phyloP scores from a whole-genome alignment of 2,113 vertebrate species.

The Colinus virginianus region DNA sequence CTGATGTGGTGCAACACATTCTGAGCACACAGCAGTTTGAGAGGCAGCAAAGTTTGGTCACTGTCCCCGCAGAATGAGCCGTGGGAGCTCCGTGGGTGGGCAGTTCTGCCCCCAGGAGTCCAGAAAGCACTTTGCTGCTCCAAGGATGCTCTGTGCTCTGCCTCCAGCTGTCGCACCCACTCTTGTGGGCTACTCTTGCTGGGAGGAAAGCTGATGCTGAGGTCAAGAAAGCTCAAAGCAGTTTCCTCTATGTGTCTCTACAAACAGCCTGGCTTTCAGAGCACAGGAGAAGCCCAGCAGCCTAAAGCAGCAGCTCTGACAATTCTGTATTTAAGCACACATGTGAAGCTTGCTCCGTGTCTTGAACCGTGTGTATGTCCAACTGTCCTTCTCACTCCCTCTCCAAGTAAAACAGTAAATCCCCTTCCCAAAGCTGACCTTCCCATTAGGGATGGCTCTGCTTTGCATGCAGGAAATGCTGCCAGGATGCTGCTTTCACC shows the following conservation, averaged over 20 bases:
- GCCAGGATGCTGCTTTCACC: not conserved
- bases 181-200: fast-evolving
- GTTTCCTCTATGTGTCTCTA: not conserved
- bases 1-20: not conserved
- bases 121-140: too few species aligned
- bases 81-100: too few species aligned
- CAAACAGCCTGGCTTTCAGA: not conserved
- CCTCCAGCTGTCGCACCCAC: not conserved
- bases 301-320: not conserved
- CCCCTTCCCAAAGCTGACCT: not conserved
- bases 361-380: not conserved
- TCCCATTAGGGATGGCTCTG: not conserved
- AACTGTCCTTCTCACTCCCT: not conserved
- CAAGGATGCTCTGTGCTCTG: fast-evolving
- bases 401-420: not conserved
- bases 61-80: too few species aligned
- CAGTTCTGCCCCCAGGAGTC: too few species aligned
- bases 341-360: not conserved
- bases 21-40: not conserved
- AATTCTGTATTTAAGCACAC: not conserved
- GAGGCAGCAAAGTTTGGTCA: not conserved
- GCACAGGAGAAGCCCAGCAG: not conserved
- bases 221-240: not conserved
- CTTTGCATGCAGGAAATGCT: not conserved
- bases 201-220: not conserved